Evolutionary conservation across 2,113 vertebrate species (phyloP).

Genomic region (Smithornis capensis): DNA sequence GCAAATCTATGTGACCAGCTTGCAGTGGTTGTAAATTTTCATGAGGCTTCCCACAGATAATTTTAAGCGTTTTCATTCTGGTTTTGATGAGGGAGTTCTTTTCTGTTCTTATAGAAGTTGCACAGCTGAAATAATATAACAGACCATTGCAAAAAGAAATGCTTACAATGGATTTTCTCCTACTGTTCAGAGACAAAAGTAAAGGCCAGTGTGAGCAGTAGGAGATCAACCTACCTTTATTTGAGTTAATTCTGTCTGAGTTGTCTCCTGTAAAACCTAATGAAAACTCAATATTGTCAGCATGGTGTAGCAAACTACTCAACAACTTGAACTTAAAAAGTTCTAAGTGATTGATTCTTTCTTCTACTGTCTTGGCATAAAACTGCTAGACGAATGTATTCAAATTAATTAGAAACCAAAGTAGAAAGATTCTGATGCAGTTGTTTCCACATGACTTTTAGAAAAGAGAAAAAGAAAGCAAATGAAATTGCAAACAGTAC

Average conservation of each 20-base stretch:
- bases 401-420: background rate
- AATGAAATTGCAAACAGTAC: background rate
- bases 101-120: background rate
- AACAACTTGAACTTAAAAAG: background rate
- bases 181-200: constrained; percentile 21
- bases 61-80: background rate
- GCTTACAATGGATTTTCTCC: constrained; percentile 39
- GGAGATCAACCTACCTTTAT: constrained; percentile 25
- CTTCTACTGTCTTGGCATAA: background rate
- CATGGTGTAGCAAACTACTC: constrained; percentile 24
- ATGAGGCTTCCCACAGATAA: background rate
- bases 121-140: constrained; percentile 13
- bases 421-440: background rate
- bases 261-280: constrained; percentile 37
- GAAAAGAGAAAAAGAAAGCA: background rate
- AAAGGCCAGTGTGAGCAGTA: background rate
- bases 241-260: constrained; percentile 52
- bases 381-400: background rate
- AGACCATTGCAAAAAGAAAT: background rate
- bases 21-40: background rate
- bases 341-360: constrained; percentile 3
- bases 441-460: background rate
- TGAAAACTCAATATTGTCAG: constrained; percentile 57
- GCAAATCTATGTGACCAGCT: constrained; percentile 34
- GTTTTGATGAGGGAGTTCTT: background rate